Evolutionary conservation across 2,888 invertebrate genomes (phyloP), one percentile per base, ranked within the genome.

Genomic region (Acronicta alni): DNA sequence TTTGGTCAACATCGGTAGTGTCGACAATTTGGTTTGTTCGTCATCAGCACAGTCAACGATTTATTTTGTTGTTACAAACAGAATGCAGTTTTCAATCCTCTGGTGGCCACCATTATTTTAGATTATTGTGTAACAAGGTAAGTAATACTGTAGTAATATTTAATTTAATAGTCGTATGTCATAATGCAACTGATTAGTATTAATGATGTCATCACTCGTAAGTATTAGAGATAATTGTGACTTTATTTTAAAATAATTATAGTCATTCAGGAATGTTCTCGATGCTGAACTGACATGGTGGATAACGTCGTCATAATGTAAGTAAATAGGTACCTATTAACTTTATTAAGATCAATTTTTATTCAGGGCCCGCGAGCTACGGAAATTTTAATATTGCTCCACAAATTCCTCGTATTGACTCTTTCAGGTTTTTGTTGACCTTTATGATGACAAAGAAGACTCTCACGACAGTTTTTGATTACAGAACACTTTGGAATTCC

Each of bases 401-500:
- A 52, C 51, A 57, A 20, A 58, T 54, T 57, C 49, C 46, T 56
- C 38, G 65, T 52, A 48, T 71, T 54, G 20, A 59, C 17, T 56
- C 32, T 68, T 76, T 32, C 67, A 77, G 77, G 57, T 46, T 44
- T 63, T 66, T 54, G 42, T 69, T 60, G 47, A 72, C 59, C 48
- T 68, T 43, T 51, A 65, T 62, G 42, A 42, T 39, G 53, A 58
- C 67, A 58, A 57, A 58, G 72, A 64, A 67, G 72, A 70, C 55
- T 57, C 51, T 56, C 70, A 43, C 69, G 61, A 55, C 56, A 59
- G 64, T 64, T 72, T 57, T 69, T 67, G 55, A 51, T 72, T 75
- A 39, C 72, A 69, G 70, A 61, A 57, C 46, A 41, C 48, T 67
- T 57, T 55, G 68, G 63, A 66, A 68, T 66, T 61, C 44, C 18